phyloP scores from a whole-genome alignment of 2,888 invertebrate genomes.

The Scaptomyza flava region DNA sequence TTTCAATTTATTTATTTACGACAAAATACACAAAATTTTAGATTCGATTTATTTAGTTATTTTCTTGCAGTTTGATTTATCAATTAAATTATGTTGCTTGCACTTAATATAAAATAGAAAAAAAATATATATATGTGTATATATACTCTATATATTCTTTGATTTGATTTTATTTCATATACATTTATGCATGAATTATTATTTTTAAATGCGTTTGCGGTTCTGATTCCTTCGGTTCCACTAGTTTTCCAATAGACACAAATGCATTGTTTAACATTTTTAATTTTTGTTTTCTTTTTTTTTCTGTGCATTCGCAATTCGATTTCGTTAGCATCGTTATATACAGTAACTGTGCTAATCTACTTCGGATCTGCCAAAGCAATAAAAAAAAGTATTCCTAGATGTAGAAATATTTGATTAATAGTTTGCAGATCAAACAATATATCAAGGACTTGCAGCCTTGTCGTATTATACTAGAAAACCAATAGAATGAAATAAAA shows the following conservation, averaged over 20 bases:
- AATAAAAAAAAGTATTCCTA: constrained; percentile 2
- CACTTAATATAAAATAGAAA: constrained; percentile 68
- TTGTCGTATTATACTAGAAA: constrained; percentile 57
- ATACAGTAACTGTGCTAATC: constrained; percentile 4
- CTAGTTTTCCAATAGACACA: constrained; percentile 15
- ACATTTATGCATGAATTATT: constrained; percentile 20
- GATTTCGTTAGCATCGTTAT: constrained; percentile 1
- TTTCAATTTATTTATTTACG: constrained; percentile 74
- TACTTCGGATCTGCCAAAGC: constrained; percentile 3
- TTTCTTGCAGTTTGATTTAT: constrained; percentile 49
- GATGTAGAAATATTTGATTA: background rate
- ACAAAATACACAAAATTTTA: constrained; percentile 75
- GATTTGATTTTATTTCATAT: constrained; percentile 23
- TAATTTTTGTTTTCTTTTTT: background rate
- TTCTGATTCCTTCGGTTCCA: constrained; percentile 17
- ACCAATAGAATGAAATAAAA: constrained; percentile 22
- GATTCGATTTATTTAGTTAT: constrained; percentile 64
- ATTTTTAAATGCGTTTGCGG: constrained; percentile 43
- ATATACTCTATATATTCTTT: constrained; percentile 29
- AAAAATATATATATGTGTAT: constrained; percentile 45
- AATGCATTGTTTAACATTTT: constrained; percentile 17
- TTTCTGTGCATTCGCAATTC: constrained; percentile 2
- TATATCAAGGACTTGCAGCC: constrained; percentile 9
- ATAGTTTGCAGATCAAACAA: constrained; percentile 1
- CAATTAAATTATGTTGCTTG: constrained; percentile 55